phyloP scores from a whole-genome alignment of 2,797 vertebrate genomes.

The Catharus ustulatus region DNA sequence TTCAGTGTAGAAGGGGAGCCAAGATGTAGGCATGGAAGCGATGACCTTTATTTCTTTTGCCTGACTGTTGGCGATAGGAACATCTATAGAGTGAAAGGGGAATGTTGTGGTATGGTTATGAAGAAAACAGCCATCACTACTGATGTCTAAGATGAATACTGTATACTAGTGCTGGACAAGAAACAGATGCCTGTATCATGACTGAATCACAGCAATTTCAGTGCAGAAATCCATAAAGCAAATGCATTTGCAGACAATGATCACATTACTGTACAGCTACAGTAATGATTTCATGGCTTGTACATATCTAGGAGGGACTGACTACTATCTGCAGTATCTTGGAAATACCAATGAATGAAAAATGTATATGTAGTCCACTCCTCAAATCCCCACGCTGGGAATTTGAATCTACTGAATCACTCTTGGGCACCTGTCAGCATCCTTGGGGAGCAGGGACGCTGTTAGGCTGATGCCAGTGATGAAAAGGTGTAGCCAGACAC shows the following conservation, averaged over 20 bases:
- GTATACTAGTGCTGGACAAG: not conserved
- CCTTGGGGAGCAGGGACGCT: rapidly evolving
- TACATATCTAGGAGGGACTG: not conserved
- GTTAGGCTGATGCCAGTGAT: not conserved
- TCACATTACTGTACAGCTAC: not conserved
- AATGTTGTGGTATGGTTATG: not conserved
- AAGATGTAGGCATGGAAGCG: not conserved
- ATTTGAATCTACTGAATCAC: not conserved
- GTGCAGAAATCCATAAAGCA: not conserved
- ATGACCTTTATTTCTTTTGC: not conserved
- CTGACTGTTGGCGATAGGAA: not conserved
- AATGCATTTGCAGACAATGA: not conserved
- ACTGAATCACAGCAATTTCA: not conserved
- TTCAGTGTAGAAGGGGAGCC: not conserved
- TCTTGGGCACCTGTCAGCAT: not conserved
- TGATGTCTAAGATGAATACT: not conserved
- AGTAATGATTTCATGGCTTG: not conserved
- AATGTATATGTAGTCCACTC: not conserved
- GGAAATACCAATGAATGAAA: not conserved
- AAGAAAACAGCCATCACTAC: not conserved
- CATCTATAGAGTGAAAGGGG: not conserved
- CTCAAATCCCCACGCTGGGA: not conserved
- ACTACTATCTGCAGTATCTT: not conserved
- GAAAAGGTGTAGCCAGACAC: not conserved
- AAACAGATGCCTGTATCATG: not conserved